Evolutionary conservation across 92 coral and sea anemone genomes (phyloP).

Genomic region (Desmophyllum pertusum): DNA sequence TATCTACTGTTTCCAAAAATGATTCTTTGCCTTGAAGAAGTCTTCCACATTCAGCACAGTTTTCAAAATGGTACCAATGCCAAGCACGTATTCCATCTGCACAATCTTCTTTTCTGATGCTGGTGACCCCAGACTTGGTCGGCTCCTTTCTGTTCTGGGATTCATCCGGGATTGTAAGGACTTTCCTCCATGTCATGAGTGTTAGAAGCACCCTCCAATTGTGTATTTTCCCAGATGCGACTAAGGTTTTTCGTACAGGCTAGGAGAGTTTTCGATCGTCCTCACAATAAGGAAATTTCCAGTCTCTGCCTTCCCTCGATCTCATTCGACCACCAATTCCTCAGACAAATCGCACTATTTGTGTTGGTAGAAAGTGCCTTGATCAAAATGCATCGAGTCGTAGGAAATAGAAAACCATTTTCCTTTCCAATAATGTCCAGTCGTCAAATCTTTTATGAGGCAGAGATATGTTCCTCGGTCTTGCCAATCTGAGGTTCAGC

Average conservation of each 20-base stretch:
- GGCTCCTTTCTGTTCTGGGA: neutral
- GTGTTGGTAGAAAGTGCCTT: neutral
- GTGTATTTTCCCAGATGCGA: constrained; percentile 24
- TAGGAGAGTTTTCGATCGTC: constrained; percentile 25
- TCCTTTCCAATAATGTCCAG: constrained; percentile 24
- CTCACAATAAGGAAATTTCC: constrained; percentile 37
- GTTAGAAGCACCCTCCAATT: constrained; percentile 36
- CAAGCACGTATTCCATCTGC: constrained; percentile 26
- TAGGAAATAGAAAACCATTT: neutral
- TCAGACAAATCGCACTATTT: neutral
- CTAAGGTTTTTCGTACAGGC: constrained; percentile 29
- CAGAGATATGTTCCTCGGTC: constrained; percentile 51
- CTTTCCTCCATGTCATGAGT: constrained; percentile 30
- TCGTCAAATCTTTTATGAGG: constrained; percentile 43
- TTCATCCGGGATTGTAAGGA: constrained; percentile 14
- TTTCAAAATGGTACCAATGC: constrained; percentile 42
- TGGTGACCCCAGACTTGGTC: neutral
- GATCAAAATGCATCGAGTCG: neutral
- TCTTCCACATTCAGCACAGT: constrained; percentile 27
- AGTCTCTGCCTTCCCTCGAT: neutral
- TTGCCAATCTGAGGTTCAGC: constrained; percentile 64
- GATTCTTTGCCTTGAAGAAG: constrained; percentile 20
- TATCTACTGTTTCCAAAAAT: neutral
- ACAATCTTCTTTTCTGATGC: neutral
- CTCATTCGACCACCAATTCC: neutral